phyloP scores from a whole-genome alignment of 2,797 vertebrate species.

The Danio kyathit region DNA sequence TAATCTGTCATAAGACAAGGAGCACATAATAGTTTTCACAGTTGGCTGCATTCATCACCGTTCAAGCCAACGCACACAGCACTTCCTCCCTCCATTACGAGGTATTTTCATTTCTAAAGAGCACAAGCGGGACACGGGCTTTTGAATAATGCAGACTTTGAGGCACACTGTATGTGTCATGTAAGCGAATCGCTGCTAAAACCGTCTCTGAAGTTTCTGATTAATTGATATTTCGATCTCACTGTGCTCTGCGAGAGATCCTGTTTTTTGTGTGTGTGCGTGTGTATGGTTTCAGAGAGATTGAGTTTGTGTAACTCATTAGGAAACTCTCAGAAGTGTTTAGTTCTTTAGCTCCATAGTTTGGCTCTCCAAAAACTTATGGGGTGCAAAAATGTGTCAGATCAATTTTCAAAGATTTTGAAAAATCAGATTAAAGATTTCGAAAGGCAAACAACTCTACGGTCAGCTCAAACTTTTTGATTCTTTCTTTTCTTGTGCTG shows the following conservation, averaged over 20 bases:
- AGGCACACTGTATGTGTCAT: slow-evolving; percentile 77
- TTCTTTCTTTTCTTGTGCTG: slow-evolving; percentile 34
- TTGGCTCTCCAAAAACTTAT: slow-evolving; percentile 21
- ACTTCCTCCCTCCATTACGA: slow-evolving; percentile 16
- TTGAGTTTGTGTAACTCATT: slow-evolving; percentile 32
- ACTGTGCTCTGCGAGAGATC: slow-evolving; percentile 32
- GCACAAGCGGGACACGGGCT: slow-evolving; percentile 73
- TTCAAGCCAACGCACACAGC: slow-evolving; percentile 56
- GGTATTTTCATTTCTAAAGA: slow-evolving; percentile 69
- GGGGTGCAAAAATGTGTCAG: slow-evolving; percentile 3
- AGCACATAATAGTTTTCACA: slow-evolving; percentile 10
- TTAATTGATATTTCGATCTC: slow-evolving; percentile 50
- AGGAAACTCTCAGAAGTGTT: slow-evolving; percentile 58
- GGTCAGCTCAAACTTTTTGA: slow-evolving; percentile 58
- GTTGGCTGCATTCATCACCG: slow-evolving; percentile 30
- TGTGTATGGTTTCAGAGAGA: slow-evolving; percentile 18
- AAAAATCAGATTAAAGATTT: slow-evolving; percentile 38
- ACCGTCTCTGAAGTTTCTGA: slow-evolving; percentile 33
- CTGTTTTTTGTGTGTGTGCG: slow-evolving; percentile 53
- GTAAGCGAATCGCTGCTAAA: slow-evolving; percentile 62
- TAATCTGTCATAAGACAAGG: slow-evolving; percentile 27
- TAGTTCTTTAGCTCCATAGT: neutral
- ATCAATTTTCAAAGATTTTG: slow-evolving; percentile 35
- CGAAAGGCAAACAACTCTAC: slow-evolving; percentile 36
- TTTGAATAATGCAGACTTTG: slow-evolving; percentile 79